These are phyloP conservation scores for Drosophila atripex DNA, from an alignment of 2,888 invertebrate genomes.

Conservation along the genomic window DNA sequence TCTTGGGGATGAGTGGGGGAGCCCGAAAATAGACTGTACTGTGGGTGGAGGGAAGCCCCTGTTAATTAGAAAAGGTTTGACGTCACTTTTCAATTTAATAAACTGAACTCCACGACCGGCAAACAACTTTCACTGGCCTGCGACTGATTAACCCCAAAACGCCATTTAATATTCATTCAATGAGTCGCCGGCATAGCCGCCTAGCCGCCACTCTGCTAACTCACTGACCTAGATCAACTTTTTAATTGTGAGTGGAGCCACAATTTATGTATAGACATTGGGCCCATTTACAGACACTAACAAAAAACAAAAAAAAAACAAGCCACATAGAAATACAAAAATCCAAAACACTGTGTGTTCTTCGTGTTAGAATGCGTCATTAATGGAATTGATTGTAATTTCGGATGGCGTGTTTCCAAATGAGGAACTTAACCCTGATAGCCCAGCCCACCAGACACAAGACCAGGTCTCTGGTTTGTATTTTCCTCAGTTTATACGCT, in stretches of 20 bases:
- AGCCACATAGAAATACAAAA: no score
- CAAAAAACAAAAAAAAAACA: background rate
- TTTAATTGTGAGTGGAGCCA: conserved; percentile 12
- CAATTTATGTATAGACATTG: conserved; percentile 33
- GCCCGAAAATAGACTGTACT: conserved; percentile 17
- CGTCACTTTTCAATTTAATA: conserved; percentile 9
- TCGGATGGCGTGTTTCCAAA: conserved; percentile 37
- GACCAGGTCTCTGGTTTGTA: conserved; percentile 26
- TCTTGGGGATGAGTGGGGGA: background rate
- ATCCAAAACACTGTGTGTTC: conserved; percentile 22
- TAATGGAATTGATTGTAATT: conserved; percentile 45
- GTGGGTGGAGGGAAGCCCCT: conserved; percentile 32
- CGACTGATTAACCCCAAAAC: conserved; percentile 15
- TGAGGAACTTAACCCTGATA: conserved; percentile 21
- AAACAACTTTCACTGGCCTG: conserved; percentile 5
- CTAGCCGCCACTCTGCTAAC: background rate
- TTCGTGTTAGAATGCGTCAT: conserved; percentile 29
- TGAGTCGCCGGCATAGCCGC: conserved; percentile 12
- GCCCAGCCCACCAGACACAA: conserved; percentile 1
- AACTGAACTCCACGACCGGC: background rate
- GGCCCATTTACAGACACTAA: conserved; percentile 22
- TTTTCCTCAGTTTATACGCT: conserved; percentile 29
- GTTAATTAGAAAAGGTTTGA: conserved; percentile 16
- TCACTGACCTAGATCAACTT: conserved; percentile 60
- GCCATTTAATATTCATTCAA: conserved; percentile 36